These are phyloP conservation scores for Coenonympha arcania DNA, from an alignment of 2,888 invertebrate species.

Conservation along the genomic window DNA sequence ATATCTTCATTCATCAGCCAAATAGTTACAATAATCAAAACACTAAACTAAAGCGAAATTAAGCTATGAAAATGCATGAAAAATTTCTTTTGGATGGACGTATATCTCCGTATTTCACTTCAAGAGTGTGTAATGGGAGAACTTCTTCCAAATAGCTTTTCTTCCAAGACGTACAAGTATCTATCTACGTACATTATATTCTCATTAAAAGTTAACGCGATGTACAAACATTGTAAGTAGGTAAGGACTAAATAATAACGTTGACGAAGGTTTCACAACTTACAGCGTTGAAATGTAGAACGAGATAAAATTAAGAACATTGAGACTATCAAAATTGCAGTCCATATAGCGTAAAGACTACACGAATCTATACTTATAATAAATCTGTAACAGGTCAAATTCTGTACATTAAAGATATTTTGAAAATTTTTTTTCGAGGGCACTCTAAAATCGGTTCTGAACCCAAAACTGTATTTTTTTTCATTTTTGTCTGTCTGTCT, in stretches of 20 bases:
- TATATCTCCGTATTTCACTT: not conserved
- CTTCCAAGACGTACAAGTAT: not conserved
- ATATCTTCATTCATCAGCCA: not conserved
- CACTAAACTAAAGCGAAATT: no score
- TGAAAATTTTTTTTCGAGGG: no score
- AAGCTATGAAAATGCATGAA: not conserved
- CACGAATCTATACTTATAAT: no score
- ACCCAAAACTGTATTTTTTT: no score
- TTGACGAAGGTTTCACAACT: not conserved
- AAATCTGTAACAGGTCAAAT: no score
- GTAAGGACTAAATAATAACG: conserved; percentile 9
- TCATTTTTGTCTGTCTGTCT: no score
- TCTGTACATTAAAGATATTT: no score
- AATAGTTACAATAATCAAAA: no score
- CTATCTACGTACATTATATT: conserved; percentile 10
- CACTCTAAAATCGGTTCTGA: no score
- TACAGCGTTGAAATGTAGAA: not conserved
- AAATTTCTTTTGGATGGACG: not conserved
- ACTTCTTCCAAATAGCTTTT: not conserved
- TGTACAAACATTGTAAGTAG: conserved; percentile 10
- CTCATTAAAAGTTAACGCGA: conserved; percentile 17
- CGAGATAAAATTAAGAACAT: no score
- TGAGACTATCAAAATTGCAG: no score
- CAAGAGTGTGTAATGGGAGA: not conserved
- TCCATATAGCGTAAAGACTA: no score